These are phyloP conservation scores for Aphrophora alni DNA, from an alignment of 2,888 invertebrate species.

Conservation along the genomic window DNA sequence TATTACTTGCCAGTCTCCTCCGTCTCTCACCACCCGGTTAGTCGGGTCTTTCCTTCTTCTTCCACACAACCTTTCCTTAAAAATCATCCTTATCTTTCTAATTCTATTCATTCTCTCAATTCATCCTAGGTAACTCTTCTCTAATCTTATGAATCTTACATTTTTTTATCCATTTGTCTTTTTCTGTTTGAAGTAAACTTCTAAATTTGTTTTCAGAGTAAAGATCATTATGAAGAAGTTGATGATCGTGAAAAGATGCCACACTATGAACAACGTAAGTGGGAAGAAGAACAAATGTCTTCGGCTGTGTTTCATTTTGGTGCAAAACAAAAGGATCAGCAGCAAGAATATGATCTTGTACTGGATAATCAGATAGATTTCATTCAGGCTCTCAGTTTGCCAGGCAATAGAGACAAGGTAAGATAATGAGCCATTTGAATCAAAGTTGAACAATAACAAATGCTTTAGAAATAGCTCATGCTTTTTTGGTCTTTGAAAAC, in stretches of 20 bases:
- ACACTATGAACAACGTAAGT: conserved; percentile 88
- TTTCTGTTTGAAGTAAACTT: too few species aligned
- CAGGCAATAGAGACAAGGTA: conserved; percentile 66
- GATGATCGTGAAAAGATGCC: conserved; percentile 85
- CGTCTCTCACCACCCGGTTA: too few species aligned
- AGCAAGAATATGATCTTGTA: conserved; percentile 89
- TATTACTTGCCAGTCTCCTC: too few species aligned
- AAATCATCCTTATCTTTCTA: too few species aligned
- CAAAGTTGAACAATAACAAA: neutral
- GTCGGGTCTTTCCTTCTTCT: too few species aligned
- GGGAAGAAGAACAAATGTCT: conserved; percentile 97
- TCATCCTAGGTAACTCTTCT: too few species aligned
- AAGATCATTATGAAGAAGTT: conserved; percentile 76
- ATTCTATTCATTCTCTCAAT: too few species aligned
- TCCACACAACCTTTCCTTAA: too few species aligned
- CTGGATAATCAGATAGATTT: conserved; percentile 98
- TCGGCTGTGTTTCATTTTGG: conserved; percentile 94
- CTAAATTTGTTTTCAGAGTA: conserved; percentile 34
- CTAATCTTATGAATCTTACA: too few species aligned
- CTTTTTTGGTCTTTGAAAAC: neutral
- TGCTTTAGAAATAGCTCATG: neutral
- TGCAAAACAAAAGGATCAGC: conserved; percentile 78
- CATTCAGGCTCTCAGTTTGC: conserved; percentile 85
- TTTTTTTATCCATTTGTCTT: too few species aligned
- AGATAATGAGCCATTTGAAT: too few species aligned